phyloP scores from a whole-genome alignment of 2,113 vertebrate genomes.

The Lamprologus tigripictilis region DNA sequence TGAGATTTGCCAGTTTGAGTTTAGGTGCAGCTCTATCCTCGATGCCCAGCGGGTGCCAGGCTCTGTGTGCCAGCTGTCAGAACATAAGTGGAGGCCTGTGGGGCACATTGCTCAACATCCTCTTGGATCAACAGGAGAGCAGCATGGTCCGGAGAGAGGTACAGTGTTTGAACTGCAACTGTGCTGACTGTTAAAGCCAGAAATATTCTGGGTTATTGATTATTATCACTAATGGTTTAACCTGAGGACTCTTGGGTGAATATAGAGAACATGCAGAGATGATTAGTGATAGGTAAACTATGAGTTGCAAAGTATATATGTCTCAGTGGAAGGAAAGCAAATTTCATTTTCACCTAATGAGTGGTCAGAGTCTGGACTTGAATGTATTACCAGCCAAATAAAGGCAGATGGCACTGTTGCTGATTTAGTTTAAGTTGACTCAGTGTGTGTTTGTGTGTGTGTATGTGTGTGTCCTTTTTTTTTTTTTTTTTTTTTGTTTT shows the following conservation, averaged over 20 bases:
- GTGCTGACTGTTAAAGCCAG: background rate
- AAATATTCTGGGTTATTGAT: background rate
- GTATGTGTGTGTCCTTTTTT: background rate
- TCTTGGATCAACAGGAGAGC: slow-evolving; percentile 89
- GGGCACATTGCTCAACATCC: slow-evolving; percentile 89
- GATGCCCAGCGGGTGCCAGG: slow-evolving; percentile 79
- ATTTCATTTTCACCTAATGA: background rate
- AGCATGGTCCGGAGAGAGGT: slow-evolving; percentile 97
- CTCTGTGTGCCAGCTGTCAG: slow-evolving; percentile 87
- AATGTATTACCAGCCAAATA: slow-evolving; percentile 46
- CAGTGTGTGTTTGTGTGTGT: background rate
- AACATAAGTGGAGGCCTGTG: slow-evolving; percentile 97
- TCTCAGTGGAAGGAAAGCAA: background rate
- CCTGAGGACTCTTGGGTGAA: background rate
- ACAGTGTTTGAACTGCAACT: background rate
- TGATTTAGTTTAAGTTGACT: slow-evolving; percentile 45
- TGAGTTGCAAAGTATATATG: background rate
- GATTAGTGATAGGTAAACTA: background rate
- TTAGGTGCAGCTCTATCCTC: slow-evolving; percentile 87
- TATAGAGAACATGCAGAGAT: background rate
- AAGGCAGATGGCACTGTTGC: slow-evolving; percentile 79
- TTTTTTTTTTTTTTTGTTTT: fast-evolving
- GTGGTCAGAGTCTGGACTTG: background rate
- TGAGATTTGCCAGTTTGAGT: slow-evolving; percentile 88
- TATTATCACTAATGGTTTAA: background rate